Evolutionary conservation across 2,888 invertebrate species (phyloP), one percentile per base, ranked within the genome.

Genomic region (Nudaria mundana): DNA sequence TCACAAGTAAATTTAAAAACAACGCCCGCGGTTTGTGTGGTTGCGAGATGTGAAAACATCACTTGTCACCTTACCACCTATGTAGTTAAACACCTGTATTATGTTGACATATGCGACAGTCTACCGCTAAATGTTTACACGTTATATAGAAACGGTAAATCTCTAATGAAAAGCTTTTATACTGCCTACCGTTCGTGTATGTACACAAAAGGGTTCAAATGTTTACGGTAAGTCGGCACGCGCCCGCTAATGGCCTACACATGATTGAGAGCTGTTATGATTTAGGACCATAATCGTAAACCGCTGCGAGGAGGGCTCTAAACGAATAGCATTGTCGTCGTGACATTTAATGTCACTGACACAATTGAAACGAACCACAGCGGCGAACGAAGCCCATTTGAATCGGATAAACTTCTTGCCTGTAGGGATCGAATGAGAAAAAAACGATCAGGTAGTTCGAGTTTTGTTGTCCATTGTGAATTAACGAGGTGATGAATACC

Each of bases 401-500:
- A 56, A 58, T 44, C 61, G 60, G 59, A 63, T 72, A 63, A 63
- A 69, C 52, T 56, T 52, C 45, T 55, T 52, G 45, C 49, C 44
- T 41, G 51, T 45, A 51, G 48, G 50, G 41, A 48, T 49, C 37
- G 42, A 37, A 51, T 48, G 60, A 54, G 61, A 56, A 61, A 61
- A 33, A 65, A 58, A 66, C 10, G 20, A 59, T 67, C 84, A 84
- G 86, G 83, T 84, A 58, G 58, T 49, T 66, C 54, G 59, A 64
- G 67, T 67, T 71, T 71, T 69, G 66, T 68, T 60, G 56, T 44
- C 71, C 73, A 79, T 86, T 86, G 82, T 85, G 64, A 66, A 56
- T 61, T 82, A 83, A 87, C 76, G 79, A 83, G 66, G 65, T 79
- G 75, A 69, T 76, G 74, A 81, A 77, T 73, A 66, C 60, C 48